Base-by-base conservation (phyloP, 2,113 vertebrate species). In the Agelaius tricolor region DNA sequence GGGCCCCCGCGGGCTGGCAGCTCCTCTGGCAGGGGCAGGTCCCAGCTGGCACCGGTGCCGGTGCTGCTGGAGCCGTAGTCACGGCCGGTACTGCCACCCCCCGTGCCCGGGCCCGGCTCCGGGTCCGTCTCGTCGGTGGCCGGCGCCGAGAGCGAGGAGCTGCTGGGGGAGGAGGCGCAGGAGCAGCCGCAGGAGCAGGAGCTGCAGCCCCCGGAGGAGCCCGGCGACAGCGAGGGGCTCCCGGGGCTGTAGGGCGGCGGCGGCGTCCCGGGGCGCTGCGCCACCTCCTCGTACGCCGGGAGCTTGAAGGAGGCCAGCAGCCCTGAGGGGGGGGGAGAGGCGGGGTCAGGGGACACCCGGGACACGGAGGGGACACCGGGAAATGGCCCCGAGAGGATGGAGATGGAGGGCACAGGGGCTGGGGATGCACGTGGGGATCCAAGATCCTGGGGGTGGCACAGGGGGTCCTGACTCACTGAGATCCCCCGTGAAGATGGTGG, bases 231-330 rank as follows among this genome's bases (percentile, higher is more conserved):
- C 2, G 84, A 86, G 63, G 84, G 84, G 46, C 72, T 86, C 54
- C 84, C 84, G 54, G 84, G 84, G 55, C 98, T 98, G 96, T 99
- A 99, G 22, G 99, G 98, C 7, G 99, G 99, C 6, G 99, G 99
- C 4, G 99, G 99, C 3, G 99, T 99, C 97, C 97, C 97, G 21
- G 99, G 99, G 86, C 98, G 98, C 8, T 98, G 98, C 24, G 98
- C 98, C 94, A 99, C 99, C 89, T 99, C 99, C 95, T 99, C 99
- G 4, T 99, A 99, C 75, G 99, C 99, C 9, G 99, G 99, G 86
- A 99, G 98, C 97, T 99, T 99, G 95, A 99, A 98, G 90, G 99
- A 98, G 74, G 98, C 98, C 97, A 99, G 96, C 92, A 99, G 98
- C 97, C 99, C 99, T 99, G 46, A 3, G 0, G 6, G 6, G 7